Evolutionary conservation across 1,140 invertebrate genomes (phyloP).

Genomic region (Drosophila subpulchrella): DNA sequence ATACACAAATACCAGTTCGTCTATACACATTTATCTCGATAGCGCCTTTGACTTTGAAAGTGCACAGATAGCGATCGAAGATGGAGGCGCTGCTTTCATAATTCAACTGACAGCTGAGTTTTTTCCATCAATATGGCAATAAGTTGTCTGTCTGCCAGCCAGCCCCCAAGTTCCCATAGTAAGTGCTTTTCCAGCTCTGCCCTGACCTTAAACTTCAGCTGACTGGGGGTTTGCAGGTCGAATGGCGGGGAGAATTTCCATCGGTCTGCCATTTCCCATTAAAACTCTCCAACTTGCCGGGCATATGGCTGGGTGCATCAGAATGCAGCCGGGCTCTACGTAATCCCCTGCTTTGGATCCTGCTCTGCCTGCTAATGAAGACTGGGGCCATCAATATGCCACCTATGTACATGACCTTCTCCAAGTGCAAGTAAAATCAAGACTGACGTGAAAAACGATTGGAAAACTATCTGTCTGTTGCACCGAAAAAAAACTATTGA

Average conservation of each 20-base stretch:
- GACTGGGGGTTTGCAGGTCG: background rate
- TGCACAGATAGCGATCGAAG: conserved; percentile 31
- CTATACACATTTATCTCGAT: background rate
- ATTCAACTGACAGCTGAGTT: conserved; percentile 70
- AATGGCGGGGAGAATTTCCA: conserved; percentile 30
- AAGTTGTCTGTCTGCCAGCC: conserved; percentile 48
- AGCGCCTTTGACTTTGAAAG: conserved; percentile 47
- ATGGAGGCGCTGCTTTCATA: conserved; percentile 54
- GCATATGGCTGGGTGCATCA: conserved; percentile 66
- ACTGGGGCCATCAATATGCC: conserved; percentile 64
- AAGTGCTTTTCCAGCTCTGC: conserved; percentile 63
- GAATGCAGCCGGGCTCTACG: conserved; percentile 50
- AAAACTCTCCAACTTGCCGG: conserved; percentile 42
- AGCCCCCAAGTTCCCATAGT: conserved; percentile 22
- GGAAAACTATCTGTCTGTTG: conserved; percentile 13
- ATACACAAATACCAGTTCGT: background rate
- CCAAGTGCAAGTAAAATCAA: conserved; percentile 35
- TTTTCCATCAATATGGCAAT: conserved; percentile 71
- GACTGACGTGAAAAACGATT: conserved; percentile 29
- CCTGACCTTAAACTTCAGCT: conserved; percentile 77
- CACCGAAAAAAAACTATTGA: background rate
- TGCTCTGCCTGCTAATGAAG: conserved; percentile 56
- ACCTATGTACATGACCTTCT: conserved; percentile 45
- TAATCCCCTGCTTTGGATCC: conserved; percentile 38
- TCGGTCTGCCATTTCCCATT: conserved; percentile 44